Evolutionary conservation across 2,113 vertebrate species (phyloP).

Genomic region (sheep (Ovis aries)): DNA sequence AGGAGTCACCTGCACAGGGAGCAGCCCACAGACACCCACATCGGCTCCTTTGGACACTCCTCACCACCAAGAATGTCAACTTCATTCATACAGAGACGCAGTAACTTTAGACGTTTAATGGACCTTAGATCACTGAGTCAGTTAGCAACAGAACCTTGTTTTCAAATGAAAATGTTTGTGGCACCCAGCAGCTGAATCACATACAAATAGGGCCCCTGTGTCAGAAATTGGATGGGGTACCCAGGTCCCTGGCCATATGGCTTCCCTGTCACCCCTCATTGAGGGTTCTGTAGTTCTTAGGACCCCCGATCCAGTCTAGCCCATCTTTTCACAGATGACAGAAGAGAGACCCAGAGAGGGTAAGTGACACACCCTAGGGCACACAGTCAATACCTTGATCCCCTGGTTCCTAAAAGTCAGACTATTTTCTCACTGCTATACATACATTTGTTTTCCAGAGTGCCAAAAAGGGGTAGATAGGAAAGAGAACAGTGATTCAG

Average conservation of each 20-base stretch:
- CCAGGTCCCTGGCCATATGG: not conserved
- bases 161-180: not conserved
- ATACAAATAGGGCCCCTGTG: not conserved
- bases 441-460: not conserved
- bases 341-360: not conserved
- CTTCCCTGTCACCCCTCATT: not conserved
- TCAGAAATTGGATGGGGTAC: not conserved
- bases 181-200: not conserved
- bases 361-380: not conserved
- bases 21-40: not conserved
- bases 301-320: not conserved
- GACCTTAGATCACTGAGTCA: not conserved
- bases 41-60: not conserved
- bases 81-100: not conserved
- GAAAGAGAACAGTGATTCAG: not conserved
- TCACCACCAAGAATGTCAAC: not conserved
- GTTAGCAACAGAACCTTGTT: not conserved
- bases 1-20: not conserved
- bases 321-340: not conserved
- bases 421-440: not conserved
- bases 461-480: no score
- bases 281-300: not conserved
- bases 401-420: not conserved
- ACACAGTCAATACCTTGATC: not conserved
- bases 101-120: not conserved